These are phyloP conservation scores for Wasmannia auropunctata DNA, from an alignment of 1,140 invertebrate genomes.

Conservation along the genomic window DNA sequence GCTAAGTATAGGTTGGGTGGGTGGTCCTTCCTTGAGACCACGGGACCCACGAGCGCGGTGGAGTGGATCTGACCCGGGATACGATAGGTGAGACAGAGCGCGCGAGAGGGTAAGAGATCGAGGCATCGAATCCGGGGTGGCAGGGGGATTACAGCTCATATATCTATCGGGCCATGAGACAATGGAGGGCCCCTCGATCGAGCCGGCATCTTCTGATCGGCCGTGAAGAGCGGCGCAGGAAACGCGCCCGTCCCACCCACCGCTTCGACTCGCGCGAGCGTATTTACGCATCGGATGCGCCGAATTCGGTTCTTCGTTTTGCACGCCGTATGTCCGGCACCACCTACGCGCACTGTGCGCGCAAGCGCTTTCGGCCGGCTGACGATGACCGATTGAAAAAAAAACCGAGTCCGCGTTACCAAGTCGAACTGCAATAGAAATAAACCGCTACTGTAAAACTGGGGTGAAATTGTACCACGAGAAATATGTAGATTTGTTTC, in stretches of 20 bases:
- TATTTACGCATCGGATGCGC: constrained; percentile 54
- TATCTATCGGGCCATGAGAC: constrained; percentile 71
- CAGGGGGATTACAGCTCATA: constrained; percentile 67
- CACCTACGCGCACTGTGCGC: constrained; percentile 15
- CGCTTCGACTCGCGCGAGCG: constrained; percentile 49
- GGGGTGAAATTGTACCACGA: not conserved
- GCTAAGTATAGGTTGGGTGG: constrained; percentile 86
- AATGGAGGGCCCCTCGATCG: constrained; percentile 64
- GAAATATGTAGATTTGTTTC: not conserved
- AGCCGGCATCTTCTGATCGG: constrained; percentile 42
- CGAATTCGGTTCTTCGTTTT: constrained; percentile 41
- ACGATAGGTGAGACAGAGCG: constrained; percentile 61
- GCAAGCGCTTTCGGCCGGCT: not conserved
- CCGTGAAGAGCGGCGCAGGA: constrained; percentile 36
- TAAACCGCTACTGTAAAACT: not conserved
- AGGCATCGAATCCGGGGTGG: not conserved
- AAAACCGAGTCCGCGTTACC: not conserved
- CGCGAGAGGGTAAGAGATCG: constrained; percentile 52
- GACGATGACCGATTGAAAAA: not conserved
- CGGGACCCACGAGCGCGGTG: constrained; percentile 72
- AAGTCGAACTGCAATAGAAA: not conserved
- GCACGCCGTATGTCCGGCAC: not conserved
- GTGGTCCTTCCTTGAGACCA: constrained; percentile 81
- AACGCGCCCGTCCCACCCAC: constrained; percentile 45
- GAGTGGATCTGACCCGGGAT: constrained; percentile 69